phyloP scores from a whole-genome alignment of 1,140 invertebrate species.

The Psilanteris sp. region DNA sequence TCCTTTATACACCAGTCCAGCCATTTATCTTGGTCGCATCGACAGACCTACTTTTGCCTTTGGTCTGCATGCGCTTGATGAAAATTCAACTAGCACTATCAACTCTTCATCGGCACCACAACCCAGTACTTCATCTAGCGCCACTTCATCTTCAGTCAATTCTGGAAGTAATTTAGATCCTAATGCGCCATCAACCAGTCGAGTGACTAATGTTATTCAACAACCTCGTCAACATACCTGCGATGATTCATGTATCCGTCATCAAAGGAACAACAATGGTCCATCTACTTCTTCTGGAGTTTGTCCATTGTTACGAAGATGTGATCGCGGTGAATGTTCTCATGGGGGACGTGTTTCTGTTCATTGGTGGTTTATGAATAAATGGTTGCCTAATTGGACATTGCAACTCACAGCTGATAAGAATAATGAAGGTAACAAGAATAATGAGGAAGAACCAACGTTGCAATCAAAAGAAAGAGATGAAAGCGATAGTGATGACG shows the following conservation, averaged over 20 bases:
- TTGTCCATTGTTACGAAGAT: slow-evolving; percentile 69
- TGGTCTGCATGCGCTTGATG: slow-evolving; percentile 43
- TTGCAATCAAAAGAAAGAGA: slow-evolving; percentile 61
- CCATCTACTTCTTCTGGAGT: slow-evolving; percentile 57
- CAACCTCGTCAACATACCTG: slow-evolving; percentile 71
- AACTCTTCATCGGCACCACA: slow-evolving; percentile 38
- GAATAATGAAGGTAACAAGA: slow-evolving; percentile 26
- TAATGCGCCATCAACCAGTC: slow-evolving; percentile 63
- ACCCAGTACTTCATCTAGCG: slow-evolving; percentile 12
- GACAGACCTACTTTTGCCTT: slow-evolving; percentile 64
- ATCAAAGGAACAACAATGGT: slow-evolving; percentile 61
- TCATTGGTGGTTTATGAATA: slow-evolving; percentile 76
- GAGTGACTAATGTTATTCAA: slow-evolving; percentile 41
- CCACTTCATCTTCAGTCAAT: slow-evolving; percentile 42
- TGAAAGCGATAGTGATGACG: slow-evolving; percentile 73
- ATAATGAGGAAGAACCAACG: slow-evolving; percentile 52
- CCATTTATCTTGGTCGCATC: slow-evolving; percentile 72
- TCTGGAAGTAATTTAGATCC: slow-evolving; percentile 27
- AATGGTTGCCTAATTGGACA: slow-evolving; percentile 72
- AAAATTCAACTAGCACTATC: slow-evolving; percentile 18
- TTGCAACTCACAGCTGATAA: slow-evolving; percentile 67
- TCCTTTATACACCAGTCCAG: slow-evolving; percentile 71
- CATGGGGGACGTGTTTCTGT: slow-evolving; percentile 69
- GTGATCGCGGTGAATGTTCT: slow-evolving; percentile 71
- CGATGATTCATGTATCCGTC: slow-evolving; percentile 75